phyloP scores from a whole-genome alignment of 2,797 vertebrate genomes.

The Manis javanica region DNA sequence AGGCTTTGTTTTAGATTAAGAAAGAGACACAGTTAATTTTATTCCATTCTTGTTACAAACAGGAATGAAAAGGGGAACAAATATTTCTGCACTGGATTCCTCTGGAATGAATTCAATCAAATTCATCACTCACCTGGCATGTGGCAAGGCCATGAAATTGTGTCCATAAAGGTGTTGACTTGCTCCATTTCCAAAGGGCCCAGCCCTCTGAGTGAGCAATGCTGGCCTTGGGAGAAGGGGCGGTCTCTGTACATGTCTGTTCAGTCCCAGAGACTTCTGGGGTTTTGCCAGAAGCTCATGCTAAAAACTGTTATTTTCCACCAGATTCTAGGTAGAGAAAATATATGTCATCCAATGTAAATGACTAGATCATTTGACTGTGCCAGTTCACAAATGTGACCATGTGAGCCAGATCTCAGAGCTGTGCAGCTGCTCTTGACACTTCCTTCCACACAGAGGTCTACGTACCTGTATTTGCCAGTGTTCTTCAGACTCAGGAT shows the following conservation, averaged over 20 bases:
- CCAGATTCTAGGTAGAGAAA: background rate
- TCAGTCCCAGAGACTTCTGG: background rate
- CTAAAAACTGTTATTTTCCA: background rate
- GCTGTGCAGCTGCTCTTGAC: background rate
- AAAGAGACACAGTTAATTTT: constrained; percentile 29
- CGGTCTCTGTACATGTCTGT: background rate
- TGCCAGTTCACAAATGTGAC: background rate
- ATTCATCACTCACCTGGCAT: background rate
- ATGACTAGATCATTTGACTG: background rate
- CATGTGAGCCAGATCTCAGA: background rate
- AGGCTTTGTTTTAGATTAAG: constrained; percentile 41
- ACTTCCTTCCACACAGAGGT: background rate
- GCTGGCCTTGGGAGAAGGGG: background rate
- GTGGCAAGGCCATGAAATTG: background rate
- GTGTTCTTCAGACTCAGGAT: background rate
- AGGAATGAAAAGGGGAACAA: constrained; percentile 17
- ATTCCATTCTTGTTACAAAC: constrained; percentile 35
- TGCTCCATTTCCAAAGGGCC: background rate
- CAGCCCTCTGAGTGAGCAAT: background rate
- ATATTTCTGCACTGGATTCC: background rate
- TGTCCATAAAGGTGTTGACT: background rate
- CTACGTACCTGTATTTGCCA: background rate
- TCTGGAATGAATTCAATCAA: background rate
- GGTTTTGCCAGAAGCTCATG: background rate
- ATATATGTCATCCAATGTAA: background rate